Conservation (phyloP, 2,113 vertebrate species). For the Piprites chloris region DNA sequence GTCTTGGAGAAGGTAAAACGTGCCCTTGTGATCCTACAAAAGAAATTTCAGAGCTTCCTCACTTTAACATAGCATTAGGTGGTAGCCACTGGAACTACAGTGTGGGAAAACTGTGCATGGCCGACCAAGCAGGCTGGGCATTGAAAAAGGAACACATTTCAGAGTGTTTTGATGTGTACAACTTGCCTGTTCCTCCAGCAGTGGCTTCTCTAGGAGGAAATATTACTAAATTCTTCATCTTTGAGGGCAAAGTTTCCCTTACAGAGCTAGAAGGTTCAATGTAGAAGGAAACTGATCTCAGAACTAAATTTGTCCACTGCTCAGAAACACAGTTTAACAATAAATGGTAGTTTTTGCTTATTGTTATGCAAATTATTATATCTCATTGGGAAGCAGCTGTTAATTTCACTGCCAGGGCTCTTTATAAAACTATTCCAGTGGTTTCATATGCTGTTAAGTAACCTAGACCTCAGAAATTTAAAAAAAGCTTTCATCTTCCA, state of each 20-base stretch:
- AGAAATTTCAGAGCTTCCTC: neutral
- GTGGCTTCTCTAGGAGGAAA: neutral
- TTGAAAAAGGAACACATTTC: neutral
- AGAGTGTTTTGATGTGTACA: accelerated
- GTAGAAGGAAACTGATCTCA: neutral
- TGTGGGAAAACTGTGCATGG: neutral
- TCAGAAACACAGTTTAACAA: neutral
- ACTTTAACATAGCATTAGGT: neutral
- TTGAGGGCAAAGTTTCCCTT: neutral
- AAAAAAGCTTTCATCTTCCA: slow-evolving; percentile 9
- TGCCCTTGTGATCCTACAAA: neutral
- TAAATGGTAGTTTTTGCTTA: neutral
- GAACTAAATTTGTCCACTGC: neutral
- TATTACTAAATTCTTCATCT: neutral
- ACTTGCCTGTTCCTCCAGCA: neutral
- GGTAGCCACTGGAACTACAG: neutral
- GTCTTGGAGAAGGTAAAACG: neutral
- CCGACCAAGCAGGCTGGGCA: neutral
- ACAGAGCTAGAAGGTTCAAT: neutral
- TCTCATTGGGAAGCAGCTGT: neutral
- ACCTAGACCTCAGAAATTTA: neutral
- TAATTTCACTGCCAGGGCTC: neutral
- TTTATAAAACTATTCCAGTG: neutral
- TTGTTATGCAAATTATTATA: neutral
- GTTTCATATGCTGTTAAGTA: neutral